Conservation (phyloP, 2,888 invertebrate species). For the Salticus scenicus region DNA sequence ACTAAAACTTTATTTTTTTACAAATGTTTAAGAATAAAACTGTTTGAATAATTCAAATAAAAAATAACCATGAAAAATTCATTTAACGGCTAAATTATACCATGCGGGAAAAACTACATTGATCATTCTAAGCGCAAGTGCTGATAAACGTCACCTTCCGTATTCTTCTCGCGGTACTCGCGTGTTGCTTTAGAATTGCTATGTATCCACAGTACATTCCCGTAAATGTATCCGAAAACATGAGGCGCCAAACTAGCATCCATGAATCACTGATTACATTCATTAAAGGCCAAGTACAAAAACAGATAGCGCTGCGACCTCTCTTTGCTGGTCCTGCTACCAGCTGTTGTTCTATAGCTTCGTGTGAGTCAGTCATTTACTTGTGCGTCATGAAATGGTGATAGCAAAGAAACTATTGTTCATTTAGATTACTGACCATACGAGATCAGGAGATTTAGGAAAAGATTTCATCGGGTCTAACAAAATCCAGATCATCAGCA, state of each 20-base stretch:
- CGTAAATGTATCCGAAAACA: constrained; percentile 7
- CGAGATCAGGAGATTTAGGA: neutral
- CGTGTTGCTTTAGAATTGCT: too few species aligned
- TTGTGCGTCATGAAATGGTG: neutral
- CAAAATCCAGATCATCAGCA: too few species aligned
- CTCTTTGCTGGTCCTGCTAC: neutral
- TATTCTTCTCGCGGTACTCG: neutral
- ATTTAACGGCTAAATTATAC: too few species aligned
- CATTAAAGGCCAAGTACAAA: neutral
- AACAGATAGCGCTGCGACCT: neutral
- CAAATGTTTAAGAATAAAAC: too few species aligned
- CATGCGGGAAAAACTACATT: too few species aligned
- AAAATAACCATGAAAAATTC: too few species aligned
- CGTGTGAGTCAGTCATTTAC: constrained; percentile 44
- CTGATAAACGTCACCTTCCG: neutral
- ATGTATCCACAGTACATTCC: too few species aligned
- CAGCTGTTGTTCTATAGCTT: constrained; percentile 34
- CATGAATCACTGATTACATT: constrained; percentile 39
- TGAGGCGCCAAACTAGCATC: constrained; percentile 11
- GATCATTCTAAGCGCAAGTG: neutral
- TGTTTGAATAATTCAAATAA: too few species aligned
- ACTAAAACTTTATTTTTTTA: too few species aligned
- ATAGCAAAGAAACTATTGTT: neutral
- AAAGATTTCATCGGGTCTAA: neutral
- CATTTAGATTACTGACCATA: neutral